Conservation (phyloP, 2,113 vertebrate genomes). For the Plectropomus leopardus region DNA sequence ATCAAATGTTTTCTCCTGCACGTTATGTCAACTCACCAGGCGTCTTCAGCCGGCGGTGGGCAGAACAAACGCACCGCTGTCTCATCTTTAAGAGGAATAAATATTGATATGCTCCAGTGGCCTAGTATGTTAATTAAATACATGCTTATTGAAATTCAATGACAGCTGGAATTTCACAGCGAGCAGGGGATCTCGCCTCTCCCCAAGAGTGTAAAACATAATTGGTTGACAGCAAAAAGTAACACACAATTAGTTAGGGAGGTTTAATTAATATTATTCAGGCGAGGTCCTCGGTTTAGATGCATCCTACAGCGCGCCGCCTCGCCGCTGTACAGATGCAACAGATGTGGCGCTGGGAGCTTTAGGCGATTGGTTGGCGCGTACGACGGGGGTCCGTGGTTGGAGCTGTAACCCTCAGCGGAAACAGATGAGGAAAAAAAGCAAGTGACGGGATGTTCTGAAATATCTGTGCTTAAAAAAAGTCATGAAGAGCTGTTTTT, state of each 20-base stretch:
- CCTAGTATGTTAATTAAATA: constrained; percentile 86
- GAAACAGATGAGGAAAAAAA: neutral
- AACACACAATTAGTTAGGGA: constrained; percentile 82
- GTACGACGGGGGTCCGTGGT: constrained; percentile 38
- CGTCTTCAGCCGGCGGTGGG: constrained; percentile 55
- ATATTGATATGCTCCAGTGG: constrained; percentile 80
- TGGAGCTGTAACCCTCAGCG: constrained; percentile 29
- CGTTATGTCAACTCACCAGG: constrained; percentile 55
- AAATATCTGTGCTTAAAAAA: constrained; percentile 38
- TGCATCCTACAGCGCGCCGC: constrained; percentile 51
- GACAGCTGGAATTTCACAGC: constrained; percentile 84
- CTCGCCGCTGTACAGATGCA: constrained; percentile 33
- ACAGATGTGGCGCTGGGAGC: constrained; percentile 62
- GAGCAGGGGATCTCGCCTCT: constrained; percentile 68
- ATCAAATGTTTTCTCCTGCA: constrained; percentile 54
- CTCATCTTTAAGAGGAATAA: constrained; percentile 76
- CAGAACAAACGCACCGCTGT: constrained; percentile 59
- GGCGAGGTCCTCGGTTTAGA: constrained; percentile 67
- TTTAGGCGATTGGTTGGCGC: constrained; percentile 46
- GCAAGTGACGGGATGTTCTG: constrained; percentile 13
- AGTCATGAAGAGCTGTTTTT: constrained; percentile 10
- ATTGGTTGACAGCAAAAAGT: constrained; percentile 84
- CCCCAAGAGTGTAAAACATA: constrained; percentile 82
- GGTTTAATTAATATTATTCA: constrained; percentile 85
- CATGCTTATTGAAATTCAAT: constrained; percentile 85